A percentile compares a stretch with the other conserved stretches of the same genome.
These are phyloP conservation scores for Oreocharis arfaki DNA, from an alignment of 2,113 vertebrate species.

Conservation along the genomic window DNA sequence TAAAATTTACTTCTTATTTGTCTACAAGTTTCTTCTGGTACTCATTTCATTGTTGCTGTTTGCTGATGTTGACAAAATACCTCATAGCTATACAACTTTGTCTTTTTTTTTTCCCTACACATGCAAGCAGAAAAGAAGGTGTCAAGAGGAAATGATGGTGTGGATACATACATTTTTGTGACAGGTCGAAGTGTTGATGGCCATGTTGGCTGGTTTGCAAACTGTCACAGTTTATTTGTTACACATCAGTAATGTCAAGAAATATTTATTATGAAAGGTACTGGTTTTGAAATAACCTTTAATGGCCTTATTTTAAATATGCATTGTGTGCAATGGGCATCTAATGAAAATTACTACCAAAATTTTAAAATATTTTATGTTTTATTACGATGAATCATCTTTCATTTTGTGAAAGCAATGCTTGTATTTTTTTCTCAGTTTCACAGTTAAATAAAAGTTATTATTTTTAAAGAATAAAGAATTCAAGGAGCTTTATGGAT, in stretches of 20 bases:
- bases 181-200: not conserved
- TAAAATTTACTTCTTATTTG: not conserved
- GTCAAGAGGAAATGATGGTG: not conserved
- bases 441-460: not conserved
- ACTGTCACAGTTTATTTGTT: not conserved
- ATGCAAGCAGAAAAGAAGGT: not conserved
- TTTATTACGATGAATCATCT: not conserved
- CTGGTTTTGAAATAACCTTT: not conserved
- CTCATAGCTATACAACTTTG: not conserved
- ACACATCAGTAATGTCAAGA: not conserved
- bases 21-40: not conserved
- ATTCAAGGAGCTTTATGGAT: not conserved
- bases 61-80: not conserved
- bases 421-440: not conserved
- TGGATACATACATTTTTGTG: not conserved
- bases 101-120: not conserved
- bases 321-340: not conserved
- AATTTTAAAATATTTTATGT: not conserved
- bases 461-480: not conserved
- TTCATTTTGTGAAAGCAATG: not conserved
- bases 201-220: not conserved
- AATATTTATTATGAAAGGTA: not conserved
- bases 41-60: not conserved
- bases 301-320: not conserved
- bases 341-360: not conserved